These are phyloP conservation scores for Lichenostomus cassidix DNA, from an alignment of 2,113 vertebrate genomes.

Conservation along the genomic window DNA sequence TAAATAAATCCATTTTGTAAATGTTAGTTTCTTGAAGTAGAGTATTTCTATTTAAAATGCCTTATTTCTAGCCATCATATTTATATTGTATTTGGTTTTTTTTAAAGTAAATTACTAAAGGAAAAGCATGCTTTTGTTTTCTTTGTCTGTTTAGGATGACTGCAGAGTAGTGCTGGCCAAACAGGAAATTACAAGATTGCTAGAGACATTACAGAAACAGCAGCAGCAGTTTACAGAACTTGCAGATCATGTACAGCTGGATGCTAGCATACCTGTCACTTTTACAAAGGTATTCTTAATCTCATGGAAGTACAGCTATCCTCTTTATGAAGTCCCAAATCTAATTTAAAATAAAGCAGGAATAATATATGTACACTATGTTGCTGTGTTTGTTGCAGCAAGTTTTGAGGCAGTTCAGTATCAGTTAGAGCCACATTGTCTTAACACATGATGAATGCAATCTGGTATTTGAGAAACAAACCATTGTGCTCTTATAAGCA, in stretches of 20 bases:
- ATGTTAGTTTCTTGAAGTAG: not conserved
- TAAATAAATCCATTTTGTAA: not conserved
- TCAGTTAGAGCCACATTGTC: not conserved
- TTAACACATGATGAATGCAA: not conserved
- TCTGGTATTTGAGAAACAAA: not conserved
- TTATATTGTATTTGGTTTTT: not conserved
- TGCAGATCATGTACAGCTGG: slow-evolving; percentile 93
- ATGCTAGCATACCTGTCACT: slow-evolving; percentile 95
- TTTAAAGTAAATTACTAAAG: not conserved
- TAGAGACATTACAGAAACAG: slow-evolving; percentile 95
- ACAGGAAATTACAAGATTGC: slow-evolving; percentile 92
- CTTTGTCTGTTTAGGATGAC: slow-evolving; percentile 82
- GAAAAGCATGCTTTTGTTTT: not conserved
- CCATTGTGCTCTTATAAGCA: not conserved
- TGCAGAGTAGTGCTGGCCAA: slow-evolving; percentile 95
- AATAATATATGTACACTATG: not conserved
- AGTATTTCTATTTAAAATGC: not conserved
- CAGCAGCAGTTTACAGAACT: slow-evolving; percentile 98
- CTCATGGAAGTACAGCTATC: not conserved
- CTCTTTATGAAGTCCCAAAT: not conserved
- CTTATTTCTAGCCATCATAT: not conserved
- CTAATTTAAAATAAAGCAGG: not conserved
- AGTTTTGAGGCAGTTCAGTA: not conserved
- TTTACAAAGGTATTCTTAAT: slow-evolving; percentile 90
- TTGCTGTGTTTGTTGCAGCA: not conserved